Evolutionary conservation across 1,140 invertebrate species (phyloP), one percentile per base, ranked within the genome.

Genomic region (Dinothrombium tinctorium): DNA sequence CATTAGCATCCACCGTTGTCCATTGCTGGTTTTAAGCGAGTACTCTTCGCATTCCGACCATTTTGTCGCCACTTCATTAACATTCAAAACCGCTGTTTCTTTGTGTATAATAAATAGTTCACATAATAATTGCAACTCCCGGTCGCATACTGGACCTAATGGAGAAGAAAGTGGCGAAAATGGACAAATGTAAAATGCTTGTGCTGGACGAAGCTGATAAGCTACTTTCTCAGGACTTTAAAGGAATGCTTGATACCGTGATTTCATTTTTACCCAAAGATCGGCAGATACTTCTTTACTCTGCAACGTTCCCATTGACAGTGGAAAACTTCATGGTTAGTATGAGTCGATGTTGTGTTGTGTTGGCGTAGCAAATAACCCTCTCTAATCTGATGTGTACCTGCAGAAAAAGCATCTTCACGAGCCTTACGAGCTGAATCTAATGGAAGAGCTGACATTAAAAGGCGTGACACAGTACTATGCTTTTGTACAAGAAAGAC

Each of bases 401-500:
- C 17, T 22, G 20, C 51, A 71, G 69, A 76, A 78, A 57, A 94
- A 90, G 60, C 84, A 96, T 59, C 71, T 96, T 55, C 73, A 74
- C 51, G 77, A 89, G 60, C 89, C 92, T 33, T 94, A 96, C 58
- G 92, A 98, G 63, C 96, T 99, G 51, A 99, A 99, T 63, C 69
- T 99, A 50, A 99, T 99, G 94, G 92, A 99, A 58, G 94, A 99
- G 60, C 66, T 99, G 46, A 99, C 94, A 45, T 60, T 99, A 29
- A 96, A 98, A 62, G 94, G 94, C 60, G 89, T 99, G 38, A 98
- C 94, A 49, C 94, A 99, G 64, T 99, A 96, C 70, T 99, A 99
- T 67, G 94, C 92, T 52, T 99, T 95, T 71, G 94, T 99, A 48
- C 90, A 98, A 65, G 94, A 99, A 67, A 77, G 86, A 58, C 92